Evolutionary conservation across 2,113 vertebrate species (phyloP), one percentile per base, ranked within the genome.

Genomic region (Lepisosteus oculatus): DNA sequence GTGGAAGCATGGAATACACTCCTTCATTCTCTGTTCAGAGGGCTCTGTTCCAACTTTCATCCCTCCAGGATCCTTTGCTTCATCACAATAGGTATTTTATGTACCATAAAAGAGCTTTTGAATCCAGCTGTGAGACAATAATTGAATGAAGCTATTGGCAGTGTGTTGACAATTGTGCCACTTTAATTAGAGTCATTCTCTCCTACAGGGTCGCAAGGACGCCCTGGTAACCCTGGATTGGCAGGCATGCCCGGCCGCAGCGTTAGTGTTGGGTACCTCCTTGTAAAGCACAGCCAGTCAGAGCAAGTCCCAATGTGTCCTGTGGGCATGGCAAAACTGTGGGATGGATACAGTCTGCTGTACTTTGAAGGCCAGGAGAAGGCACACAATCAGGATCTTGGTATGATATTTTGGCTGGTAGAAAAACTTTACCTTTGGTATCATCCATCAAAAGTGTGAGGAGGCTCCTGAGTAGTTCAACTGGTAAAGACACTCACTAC

Each of bases 361-460:
- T 99, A 99, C 79, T 90, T 99, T 0, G 97, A 99, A 80, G 97
- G 97, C 54, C 97, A 99, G 79, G 97, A 99, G 71, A 97, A 97
- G 79, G 95, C 97, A 47, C 97, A 99, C 89, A 99, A 98, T 85
- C 97, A 99, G 86, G 97, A 99, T 76, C 90, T 99, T 8, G 97
- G 97, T 99, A 85, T 13, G n/a, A 3, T 3, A 59, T 29, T 29
- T 29, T 29, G 1, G 29, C 29, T 29, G 29, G 29, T 29, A 1
- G 29, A 1, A 29, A 29, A 29, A 29, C 29, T 29, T 29, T 29
- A 29, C 29, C 29, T 29, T 29, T 29, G 29, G 29, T 29, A 29
- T 29, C 29, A 29, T 29, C 29, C 2, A 29, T 29, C 29, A 29
- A 29, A 29, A 29, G 29, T 29, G 1, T 29, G 29, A 29, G 29